Evolutionary conservation across 30 jellyfish, hydroid and myxozoan genomes (phyloP).

Genomic region (Turritopsis dohrnii): DNA sequence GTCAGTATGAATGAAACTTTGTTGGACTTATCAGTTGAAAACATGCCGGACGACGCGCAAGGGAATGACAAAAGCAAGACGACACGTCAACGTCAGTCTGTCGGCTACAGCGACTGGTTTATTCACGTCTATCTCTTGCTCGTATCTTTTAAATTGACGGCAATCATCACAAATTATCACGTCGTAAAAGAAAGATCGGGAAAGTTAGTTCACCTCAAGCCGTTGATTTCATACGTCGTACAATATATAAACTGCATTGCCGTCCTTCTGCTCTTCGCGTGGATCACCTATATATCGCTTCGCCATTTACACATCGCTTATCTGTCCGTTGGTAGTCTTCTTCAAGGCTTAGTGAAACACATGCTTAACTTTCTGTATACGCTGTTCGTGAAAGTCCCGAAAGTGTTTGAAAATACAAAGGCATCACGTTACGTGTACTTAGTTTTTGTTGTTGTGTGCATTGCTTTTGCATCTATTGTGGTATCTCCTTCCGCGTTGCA

Average conservation of each 20-base stretch:
- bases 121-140: conserved; percentile 14
- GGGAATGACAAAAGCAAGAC: conserved; percentile 1
- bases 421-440: conserved; percentile 22
- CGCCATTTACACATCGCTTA: neutral
- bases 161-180: conserved; percentile 25
- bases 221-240: conserved; percentile 17
- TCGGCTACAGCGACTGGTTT: conserved; percentile 11
- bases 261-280: conserved; percentile 13
- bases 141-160: conserved; percentile 25
- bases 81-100: neutral
- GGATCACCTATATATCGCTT: conserved; percentile 17
- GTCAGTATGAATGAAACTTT: conserved; percentile 21
- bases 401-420: neutral
- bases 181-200: neutral
- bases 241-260: neutral
- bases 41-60: neutral
- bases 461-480: conserved; percentile 21
- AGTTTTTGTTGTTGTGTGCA: neutral
- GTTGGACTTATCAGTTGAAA: conserved; percentile 16
- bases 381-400: conserved; percentile 16
- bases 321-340: conserved; percentile 8
- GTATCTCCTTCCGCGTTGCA: conserved; percentile 23
- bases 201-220: neutral
- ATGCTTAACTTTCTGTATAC: neutral
- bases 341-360: neutral